Evolutionary conservation across 2,888 invertebrate genomes (phyloP), one percentile per base, ranked within the genome.

Genomic region (Melinaea menophilus): DNA sequence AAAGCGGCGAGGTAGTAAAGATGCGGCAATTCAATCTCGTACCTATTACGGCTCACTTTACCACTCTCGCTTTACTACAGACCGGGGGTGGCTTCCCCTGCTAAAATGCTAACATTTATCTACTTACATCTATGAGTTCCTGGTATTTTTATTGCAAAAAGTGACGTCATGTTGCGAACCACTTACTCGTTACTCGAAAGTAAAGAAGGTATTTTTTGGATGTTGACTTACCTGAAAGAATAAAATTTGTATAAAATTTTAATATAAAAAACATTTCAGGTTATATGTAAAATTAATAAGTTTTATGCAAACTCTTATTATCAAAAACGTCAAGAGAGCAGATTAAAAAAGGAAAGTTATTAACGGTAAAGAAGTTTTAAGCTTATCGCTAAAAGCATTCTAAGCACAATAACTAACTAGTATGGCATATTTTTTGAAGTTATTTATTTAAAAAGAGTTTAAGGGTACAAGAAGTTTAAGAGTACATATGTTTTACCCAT

Each of bases 11-110:
- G 78, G 84, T 78, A 79, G 78, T 77, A 77, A 79, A 79, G 80
- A 84, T 83, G 81, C 78, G 81, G 79, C 82, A 80, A 83, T 86
- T 86, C 82, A 85, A 88, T 86, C 85, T 80, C 78, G 78, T 75
- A 77, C 75, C 81, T 78, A 84, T 85, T 85, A 83, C 80, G 75
- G 75, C 76, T 79, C 78, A 76, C 77, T 77, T 75, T 74, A 72
- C 75, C 74, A 74, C 74, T 72, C 73, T 65, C 71, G 64, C 67
- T 69, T 70, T 69, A 65, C 72, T 68, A 71, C 71, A 67, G 61
- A 63, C 62, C 67, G 63, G 61, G 69, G 67, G 59, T 59, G 68
- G 63, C 62, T 65, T 69, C 75, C 77, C 74, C 77, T 75, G 79
- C 79, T 67, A 81, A 83, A 82, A 82, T 80, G 79, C 78, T 67